Percentiles rank a stretch among this genome's conserved stretches.
Evolutionary conservation across 2,797 vertebrate species (phyloP).

Genomic region (Ptychobarbus kaznakovi): DNA sequence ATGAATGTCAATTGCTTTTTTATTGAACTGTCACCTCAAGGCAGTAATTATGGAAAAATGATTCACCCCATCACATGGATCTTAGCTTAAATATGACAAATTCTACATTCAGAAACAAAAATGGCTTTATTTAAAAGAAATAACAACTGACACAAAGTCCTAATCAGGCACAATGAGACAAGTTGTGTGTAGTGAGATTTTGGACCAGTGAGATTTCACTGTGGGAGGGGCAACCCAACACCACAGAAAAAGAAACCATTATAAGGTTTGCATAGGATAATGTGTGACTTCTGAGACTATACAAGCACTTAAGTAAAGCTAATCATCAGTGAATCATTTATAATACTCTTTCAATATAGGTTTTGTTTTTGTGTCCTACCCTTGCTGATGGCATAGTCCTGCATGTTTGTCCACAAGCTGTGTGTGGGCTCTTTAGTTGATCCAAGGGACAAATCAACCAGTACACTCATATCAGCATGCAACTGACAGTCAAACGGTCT

Average conservation of each 20-base stretch:
- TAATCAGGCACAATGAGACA: background rate
- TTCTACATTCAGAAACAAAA: background rate
- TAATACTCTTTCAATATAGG: background rate
- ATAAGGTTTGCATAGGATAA: background rate
- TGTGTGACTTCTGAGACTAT: background rate
- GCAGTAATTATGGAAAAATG: background rate
- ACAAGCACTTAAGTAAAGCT: background rate
- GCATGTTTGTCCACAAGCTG: conserved; percentile 96
- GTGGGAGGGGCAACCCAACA: background rate
- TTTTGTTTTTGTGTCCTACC: conserved; percentile 67
- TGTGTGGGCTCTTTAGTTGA: conserved; percentile 93
- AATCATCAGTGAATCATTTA: background rate
- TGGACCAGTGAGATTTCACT: background rate
- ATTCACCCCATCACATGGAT: background rate
- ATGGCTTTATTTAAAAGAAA: background rate
- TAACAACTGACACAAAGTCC: background rate
- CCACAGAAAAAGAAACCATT: no score
- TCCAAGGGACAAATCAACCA: conserved; percentile 91
- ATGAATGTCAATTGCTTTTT: background rate
- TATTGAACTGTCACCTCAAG: background rate
- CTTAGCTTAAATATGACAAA: background rate
- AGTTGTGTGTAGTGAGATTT: background rate
- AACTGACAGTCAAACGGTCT: conserved; percentile 93
- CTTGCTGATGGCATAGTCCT: conserved; percentile 96
- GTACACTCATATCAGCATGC: conserved; percentile 83